phyloP scores from a whole-genome alignment of 2,888 invertebrate species.

The Drosophila neotestacea region DNA sequence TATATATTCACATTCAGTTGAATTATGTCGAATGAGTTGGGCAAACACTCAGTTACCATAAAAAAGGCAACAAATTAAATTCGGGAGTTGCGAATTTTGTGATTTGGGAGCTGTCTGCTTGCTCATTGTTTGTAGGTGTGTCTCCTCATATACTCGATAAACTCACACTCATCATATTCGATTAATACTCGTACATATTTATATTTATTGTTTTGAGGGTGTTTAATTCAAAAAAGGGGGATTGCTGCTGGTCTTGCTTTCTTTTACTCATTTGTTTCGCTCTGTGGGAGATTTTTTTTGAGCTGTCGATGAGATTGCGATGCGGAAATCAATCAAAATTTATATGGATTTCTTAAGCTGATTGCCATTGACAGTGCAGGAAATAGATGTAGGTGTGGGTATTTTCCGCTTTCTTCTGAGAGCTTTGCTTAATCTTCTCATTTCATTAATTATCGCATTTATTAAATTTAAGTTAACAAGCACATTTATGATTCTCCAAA shows the following conservation, averaged over 20 bases:
- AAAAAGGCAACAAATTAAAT: slow-evolving; percentile 30
- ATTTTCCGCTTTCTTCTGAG: not conserved
- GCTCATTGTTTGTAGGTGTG: slow-evolving; percentile 58
- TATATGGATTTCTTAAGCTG: not conserved
- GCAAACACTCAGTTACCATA: slow-evolving; percentile 51
- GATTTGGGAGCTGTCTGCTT: slow-evolving; percentile 11
- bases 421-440: not conserved
- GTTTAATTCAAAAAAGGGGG: slow-evolving; percentile 35
- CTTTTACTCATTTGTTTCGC: slow-evolving; percentile 21
- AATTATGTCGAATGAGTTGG: slow-evolving; percentile 77
- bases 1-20: slow-evolving; percentile 53
- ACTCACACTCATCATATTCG: slow-evolving; percentile 18
- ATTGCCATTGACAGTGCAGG: slow-evolving; percentile 26
- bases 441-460: too few species aligned
- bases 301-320: slow-evolving; percentile 23
- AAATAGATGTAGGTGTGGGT: slow-evolving; percentile 15
- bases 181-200: not conserved
- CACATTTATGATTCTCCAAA: too few species aligned
- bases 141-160: slow-evolving; percentile 29
- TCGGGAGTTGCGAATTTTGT: slow-evolving; percentile 12
- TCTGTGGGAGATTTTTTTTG: slow-evolving; percentile 29
- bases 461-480: too few species aligned
- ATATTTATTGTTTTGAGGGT: slow-evolving; percentile 40
- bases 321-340: slow-evolving; percentile 66
- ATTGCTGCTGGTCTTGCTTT: slow-evolving; percentile 65